phyloP scores from a whole-genome alignment of 1,140 invertebrate genomes.

The Trachelipus rathkii region DNA sequence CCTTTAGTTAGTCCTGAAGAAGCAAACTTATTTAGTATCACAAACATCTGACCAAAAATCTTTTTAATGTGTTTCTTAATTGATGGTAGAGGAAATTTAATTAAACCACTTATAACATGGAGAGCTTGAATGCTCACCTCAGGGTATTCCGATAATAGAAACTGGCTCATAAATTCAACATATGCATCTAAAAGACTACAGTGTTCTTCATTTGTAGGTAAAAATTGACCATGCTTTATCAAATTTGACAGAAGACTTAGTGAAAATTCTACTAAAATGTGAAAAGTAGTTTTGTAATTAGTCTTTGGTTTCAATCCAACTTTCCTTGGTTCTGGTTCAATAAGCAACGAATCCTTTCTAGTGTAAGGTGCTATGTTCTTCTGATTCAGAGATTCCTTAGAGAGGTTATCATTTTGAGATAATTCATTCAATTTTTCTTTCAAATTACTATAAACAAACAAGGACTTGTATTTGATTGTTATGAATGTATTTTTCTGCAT shows the following conservation, averaged over 20 bases:
- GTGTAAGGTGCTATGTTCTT: slow-evolving; percentile 19
- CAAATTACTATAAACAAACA: slow-evolving; percentile 74
- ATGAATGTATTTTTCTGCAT: slow-evolving; percentile 75
- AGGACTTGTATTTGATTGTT: slow-evolving; percentile 64
- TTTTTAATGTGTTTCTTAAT: slow-evolving; percentile 61
- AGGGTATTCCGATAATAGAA: slow-evolving; percentile 74
- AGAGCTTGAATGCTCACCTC: slow-evolving; percentile 61
- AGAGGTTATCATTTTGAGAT: slow-evolving; percentile 35
- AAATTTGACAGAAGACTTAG: slow-evolving; percentile 71
- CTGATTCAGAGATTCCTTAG: slow-evolving; percentile 28
- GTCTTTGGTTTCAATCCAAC: slow-evolving; percentile 54
- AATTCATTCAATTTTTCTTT: slow-evolving; percentile 68
- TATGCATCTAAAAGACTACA: slow-evolving; percentile 72
- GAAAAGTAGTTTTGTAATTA: slow-evolving; percentile 70
- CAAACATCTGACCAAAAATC: slow-evolving; percentile 71
- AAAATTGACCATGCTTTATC: slow-evolving; percentile 71
- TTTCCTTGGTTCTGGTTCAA: slow-evolving; percentile 45
- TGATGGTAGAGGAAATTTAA: slow-evolving; percentile 69
- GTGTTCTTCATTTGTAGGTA: slow-evolving; percentile 50
- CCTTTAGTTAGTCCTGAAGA: slow-evolving; percentile 75
- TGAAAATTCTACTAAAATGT: slow-evolving; percentile 87
- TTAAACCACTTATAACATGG: slow-evolving; percentile 54
- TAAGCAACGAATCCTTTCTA: slow-evolving; percentile 36
- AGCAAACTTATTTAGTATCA: slow-evolving; percentile 83
- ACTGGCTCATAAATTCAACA: slow-evolving; percentile 67